phyloP scores from a whole-genome alignment of 2,113 vertebrate genomes.

The Nymphicus hollandicus region DNA sequence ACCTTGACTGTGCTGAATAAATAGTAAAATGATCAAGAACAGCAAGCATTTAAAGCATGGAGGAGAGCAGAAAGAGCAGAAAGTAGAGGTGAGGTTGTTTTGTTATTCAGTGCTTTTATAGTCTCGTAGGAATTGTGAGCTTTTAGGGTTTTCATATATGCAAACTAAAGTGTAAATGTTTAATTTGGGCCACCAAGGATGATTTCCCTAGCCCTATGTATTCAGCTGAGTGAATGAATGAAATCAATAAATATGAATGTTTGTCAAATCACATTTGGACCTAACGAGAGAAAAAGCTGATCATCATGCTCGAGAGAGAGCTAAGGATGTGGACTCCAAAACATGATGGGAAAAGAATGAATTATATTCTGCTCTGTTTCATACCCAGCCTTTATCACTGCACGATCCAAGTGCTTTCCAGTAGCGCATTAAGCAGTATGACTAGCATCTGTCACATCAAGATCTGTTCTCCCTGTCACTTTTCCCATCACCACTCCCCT shows the following conservation, averaged over 20 bases:
- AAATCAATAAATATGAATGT: background rate
- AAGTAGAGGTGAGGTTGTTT: background rate
- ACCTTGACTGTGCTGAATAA: background rate
- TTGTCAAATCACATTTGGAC: background rate
- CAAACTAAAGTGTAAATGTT: background rate
- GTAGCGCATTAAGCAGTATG: background rate
- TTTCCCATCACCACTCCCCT: background rate
- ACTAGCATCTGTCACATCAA: slow-evolving; percentile 52
- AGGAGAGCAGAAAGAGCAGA: background rate
- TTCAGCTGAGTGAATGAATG: background rate
- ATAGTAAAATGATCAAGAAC: background rate
- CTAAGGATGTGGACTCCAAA: background rate
- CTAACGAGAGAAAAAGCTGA: slow-evolving; percentile 1
- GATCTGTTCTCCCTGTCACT: slow-evolving; percentile 26
- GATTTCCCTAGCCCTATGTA: background rate
- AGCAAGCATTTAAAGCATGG: background rate
- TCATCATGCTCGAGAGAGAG: background rate
- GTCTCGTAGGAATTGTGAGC: background rate
- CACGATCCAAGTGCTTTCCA: background rate
- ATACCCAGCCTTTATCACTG: background rate
- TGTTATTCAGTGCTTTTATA: background rate
- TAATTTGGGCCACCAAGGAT: background rate
- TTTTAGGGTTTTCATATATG: background rate
- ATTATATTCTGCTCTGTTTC: background rate
- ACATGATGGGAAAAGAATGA: background rate